Conservation (phyloP, 1,140 invertebrate species). For the fruit fly (Drosophila melanogaster) region Release_6_plus_ISO1_MT NT_033777.3:13739001-13739500, state of each 20-base stretch:
- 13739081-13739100: too few species aligned
- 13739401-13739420: slow-evolving; percentile 63
- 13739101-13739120: too few species aligned
- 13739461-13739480: slow-evolving; percentile 82
- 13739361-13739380: slow-evolving; percentile 63
- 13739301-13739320: slow-evolving; percentile 58
- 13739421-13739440: slow-evolving; percentile 30
- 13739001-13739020: slow-evolving; percentile 10
- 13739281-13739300: slow-evolving; percentile 9
- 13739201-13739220: too few species aligned
- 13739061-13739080: background rate
- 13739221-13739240: slow-evolving; percentile 17
- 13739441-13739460: slow-evolving; percentile 55
- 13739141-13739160: background rate
- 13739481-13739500: slow-evolving; percentile 74
- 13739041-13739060: slow-evolving; percentile 1
- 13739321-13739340: slow-evolving; percentile 24
- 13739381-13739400: slow-evolving; percentile 75
- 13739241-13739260: slow-evolving; percentile 15
- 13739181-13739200: background rate
- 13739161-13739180: background rate
- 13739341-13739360: slow-evolving; percentile 13
- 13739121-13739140: background rate
- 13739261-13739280: slow-evolving; percentile 5
- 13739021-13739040: slow-evolving; percentile 9